phyloP scores from a whole-genome alignment of 2,113 vertebrate genomes.

The Syngnathus scovelli region DNA sequence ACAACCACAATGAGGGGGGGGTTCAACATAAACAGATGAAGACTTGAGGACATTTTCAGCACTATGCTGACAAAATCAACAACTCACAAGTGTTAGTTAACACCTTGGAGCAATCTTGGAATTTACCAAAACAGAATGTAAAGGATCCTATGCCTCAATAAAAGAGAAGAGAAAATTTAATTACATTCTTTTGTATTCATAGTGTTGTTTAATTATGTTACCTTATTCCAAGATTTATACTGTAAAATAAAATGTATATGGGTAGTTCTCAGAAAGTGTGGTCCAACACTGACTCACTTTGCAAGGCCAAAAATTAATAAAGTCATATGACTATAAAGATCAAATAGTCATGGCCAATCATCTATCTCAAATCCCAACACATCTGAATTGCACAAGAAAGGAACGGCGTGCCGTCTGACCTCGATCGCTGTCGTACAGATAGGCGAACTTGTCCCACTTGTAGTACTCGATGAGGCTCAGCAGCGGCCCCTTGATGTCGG shows the following conservation, averaged over 20 bases:
- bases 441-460: conserved; percentile 98
- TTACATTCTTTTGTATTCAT: too few relatives aligned
- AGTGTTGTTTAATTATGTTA: too few relatives aligned
- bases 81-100: background rate
- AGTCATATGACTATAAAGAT: too few relatives aligned
- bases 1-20: background rate
- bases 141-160: background rate
- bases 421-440: conserved; percentile 97
- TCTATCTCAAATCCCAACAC: background rate
- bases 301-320: too few relatives aligned
- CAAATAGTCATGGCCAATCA: too few relatives aligned
- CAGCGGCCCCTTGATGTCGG: conserved; percentile 94
- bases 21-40: background rate
- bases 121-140: background rate
- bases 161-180: too few relatives aligned
- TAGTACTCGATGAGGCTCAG: conserved; percentile 98
- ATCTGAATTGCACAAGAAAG: background rate
- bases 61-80: background rate
- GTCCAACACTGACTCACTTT: too few relatives aligned
- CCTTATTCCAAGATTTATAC: too few relatives aligned
- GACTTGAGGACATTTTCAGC: background rate
- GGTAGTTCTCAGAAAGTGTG: too few relatives aligned
- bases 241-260: too few relatives aligned
- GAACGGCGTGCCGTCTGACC: conserved; percentile 67
- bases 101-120: conserved; percentile 5